Base-by-base conservation (phyloP, 92 coral and sea anemone genomes). In the Muricea muricata region DNA sequence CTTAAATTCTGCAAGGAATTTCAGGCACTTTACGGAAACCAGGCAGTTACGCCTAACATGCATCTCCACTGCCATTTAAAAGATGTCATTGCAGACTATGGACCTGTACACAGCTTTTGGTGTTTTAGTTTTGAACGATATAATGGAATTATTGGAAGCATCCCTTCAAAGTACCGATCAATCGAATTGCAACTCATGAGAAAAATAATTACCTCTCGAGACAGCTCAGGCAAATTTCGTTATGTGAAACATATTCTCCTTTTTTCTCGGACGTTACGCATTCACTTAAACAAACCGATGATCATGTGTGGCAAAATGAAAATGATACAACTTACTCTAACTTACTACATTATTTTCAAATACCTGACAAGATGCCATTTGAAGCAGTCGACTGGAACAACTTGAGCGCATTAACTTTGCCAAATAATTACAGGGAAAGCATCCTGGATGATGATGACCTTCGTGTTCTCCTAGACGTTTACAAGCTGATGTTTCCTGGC, bases 131-230 rank as follows among this genome's bases (percentile, higher is more conserved):
- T 72, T 72, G 56, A 67, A 68, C 65, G 86, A 0, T 32, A 83
- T 55, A 72, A 54, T 63, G 40, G 34, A 26, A 84, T 87, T 31
- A 14, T 91, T 34, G 91, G 91, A 6, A 87, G 89, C 78, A 61
- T 75, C 6, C 14, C 65, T 13, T 50, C 91, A 4, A 91, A 87
- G 74, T 84, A 87, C 52, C 72, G 82, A 26, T 61, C 87, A 33
- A 31, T 87, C 12, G 87, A 91, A 46, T 54, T 90, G 1, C 85
- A 90, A 65, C 34, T 90, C 25, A 52, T 54, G 93, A 61, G 93
- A 54, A 84, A 87, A 34, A 41, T 91, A 11, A 42, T 50, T 13
- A 75, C n/a, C n/a, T 79, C 7, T 86, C 90, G 9, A 70, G 90
- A 28, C 35, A 23, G 50, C 57, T 42, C 10, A 20, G 65, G 33